Evolutionary conservation across 2,113 vertebrate species (phyloP).

Genomic region (Pomatostomus ruficeps): DNA sequence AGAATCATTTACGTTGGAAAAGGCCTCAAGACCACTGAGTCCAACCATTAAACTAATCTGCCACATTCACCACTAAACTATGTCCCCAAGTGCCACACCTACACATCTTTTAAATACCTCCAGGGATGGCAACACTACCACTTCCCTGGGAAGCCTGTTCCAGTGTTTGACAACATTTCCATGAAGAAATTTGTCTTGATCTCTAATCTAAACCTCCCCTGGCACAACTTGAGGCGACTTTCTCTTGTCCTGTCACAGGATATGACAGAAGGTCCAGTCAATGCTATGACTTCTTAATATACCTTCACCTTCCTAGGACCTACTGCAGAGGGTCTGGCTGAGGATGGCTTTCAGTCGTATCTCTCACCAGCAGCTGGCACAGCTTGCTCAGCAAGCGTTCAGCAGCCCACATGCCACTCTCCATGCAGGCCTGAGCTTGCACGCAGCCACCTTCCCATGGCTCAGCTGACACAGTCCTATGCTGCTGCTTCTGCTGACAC

Average conservation of each 20-base stretch:
- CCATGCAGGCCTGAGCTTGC: not conserved
- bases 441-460: accelerated
- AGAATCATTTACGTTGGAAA: not conserved
- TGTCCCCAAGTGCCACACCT: not conserved
- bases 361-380: not conserved
- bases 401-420: accelerated
- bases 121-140: not conserved
- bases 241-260: not conserved
- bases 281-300: not conserved
- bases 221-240: not conserved
- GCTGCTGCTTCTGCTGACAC: not conserved
- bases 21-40: not conserved
- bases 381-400: accelerated
- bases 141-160: not conserved
- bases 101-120: not conserved
- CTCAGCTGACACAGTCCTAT: not conserved
- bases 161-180: not conserved
- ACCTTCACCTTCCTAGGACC: not conserved
- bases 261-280: not conserved
- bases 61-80: not conserved
- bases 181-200: not conserved
- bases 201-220: not conserved
- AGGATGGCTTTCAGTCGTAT: accelerated
- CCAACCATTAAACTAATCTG: not conserved
- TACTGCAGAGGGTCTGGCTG: not conserved